phyloP scores from a whole-genome alignment of 2,113 vertebrate species.

The Rhombomys opimus region DNA sequence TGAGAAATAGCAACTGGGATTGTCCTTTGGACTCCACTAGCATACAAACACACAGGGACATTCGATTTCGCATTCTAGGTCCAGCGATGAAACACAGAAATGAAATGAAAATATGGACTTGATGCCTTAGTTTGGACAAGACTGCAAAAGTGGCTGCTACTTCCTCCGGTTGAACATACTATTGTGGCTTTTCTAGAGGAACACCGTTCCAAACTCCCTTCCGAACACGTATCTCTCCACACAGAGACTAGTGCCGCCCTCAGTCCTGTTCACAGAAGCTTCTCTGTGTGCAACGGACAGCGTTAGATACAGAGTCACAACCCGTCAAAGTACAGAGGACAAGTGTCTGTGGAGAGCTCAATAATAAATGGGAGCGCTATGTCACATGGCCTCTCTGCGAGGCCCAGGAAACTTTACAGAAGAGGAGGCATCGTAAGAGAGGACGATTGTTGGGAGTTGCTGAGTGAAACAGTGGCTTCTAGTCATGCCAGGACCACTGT shows the following conservation, averaged over 20 bases:
- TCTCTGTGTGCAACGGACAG: neutral
- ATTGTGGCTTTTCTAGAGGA: neutral
- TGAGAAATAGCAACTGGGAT: neutral
- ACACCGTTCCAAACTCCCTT: neutral
- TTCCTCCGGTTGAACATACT: neutral
- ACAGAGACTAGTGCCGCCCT: neutral
- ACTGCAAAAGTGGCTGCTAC: slow-evolving; percentile 36
- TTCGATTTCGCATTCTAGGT: slow-evolving; percentile 21
- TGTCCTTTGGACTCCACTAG: neutral
- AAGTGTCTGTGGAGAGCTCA: neutral
- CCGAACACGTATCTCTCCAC: neutral
- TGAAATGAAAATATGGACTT: neutral
- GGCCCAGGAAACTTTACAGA: neutral
- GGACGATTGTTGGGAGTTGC: neutral
- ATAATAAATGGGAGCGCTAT: neutral
- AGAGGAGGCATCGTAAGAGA: neutral
- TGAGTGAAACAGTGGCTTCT: neutral
- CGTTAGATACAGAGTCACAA: neutral
- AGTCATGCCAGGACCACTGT: neutral
- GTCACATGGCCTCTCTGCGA: neutral
- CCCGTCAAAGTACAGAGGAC: neutral
- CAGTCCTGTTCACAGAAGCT: neutral
- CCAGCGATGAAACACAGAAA: neutral
- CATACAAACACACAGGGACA: neutral
- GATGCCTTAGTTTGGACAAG: neutral